Base-by-base conservation (phyloP, 2,113 vertebrate genomes). In the Mixornis gularis region DNA sequence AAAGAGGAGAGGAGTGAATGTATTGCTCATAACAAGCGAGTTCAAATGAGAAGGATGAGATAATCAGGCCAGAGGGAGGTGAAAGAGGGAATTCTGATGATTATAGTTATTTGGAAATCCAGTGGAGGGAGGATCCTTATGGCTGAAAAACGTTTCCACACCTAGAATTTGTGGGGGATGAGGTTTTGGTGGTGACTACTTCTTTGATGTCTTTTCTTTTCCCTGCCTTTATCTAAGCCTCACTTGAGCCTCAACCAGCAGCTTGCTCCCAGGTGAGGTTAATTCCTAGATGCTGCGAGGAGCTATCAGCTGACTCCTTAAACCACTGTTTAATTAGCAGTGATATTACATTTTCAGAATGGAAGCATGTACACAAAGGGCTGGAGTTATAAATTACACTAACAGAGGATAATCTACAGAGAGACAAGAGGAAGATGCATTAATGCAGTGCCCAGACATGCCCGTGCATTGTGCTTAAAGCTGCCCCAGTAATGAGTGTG, bases 161-260 rank as follows among this genome's bases (percentile, higher is more conserved):
- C 94, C 95, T 95, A 93, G 90, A 95, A 94, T 95, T 92, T 92
- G 93, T 86, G 94, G 83, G 93, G 94, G 94, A 95, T 92, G 94
- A 95, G 68, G 85, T 83, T 94, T 93, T 95, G 88, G 76, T 92
- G 90, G 60, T 86, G 92, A 95, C 76, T 94, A 22, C 76, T 52
- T 62, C 94, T 95, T 94, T 95, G 94, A 96, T 93, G 93, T 95
- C 76, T 93, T 93, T 85, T 83, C 76, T 72, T 92, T 84, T 58
- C 85, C 72, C 93, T 8, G 48, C 88, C 92, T 95, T 90, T 90
- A 95, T 95, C 90, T 92, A 48, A 96, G 94, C 94, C 90, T 73
- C 76, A 17, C 72, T 95, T 80, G 43, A 93, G 77, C 40, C 72
- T 86, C 56, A 40, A 90, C 85, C 72, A 95, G 90, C 82, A 95